Percentiles rank a stretch among this genome's conserved stretches.
phyloP scores from a whole-genome alignment of 1,140 invertebrate species.

The Ceratina calcarata region DNA sequence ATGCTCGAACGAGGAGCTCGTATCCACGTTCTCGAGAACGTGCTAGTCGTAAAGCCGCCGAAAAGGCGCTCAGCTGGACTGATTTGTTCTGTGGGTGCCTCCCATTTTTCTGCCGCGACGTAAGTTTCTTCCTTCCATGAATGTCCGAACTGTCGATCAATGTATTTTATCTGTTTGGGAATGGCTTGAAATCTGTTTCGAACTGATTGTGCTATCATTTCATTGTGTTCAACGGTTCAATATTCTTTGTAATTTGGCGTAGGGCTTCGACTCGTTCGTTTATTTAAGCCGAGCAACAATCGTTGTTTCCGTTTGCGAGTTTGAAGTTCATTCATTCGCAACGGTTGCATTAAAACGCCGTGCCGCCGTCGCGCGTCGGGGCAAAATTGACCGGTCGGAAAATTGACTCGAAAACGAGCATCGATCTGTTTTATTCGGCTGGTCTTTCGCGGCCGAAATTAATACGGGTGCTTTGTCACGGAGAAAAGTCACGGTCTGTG shows the following conservation, averaged over 20 bases:
- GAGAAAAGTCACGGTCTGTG: neutral
- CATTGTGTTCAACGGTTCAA: neutral
- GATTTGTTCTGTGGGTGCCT: too few species aligned
- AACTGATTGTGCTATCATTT: neutral
- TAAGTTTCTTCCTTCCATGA: too few species aligned
- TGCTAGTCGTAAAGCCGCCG: too few species aligned
- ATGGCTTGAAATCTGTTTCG: too few species aligned
- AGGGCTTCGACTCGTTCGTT: conserved; percentile 1
- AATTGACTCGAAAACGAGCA: neutral
- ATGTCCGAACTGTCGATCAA: too few species aligned
- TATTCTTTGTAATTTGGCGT: neutral
- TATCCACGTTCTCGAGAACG: too few species aligned
- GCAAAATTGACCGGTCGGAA: conserved; percentile 12
- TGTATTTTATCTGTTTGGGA: too few species aligned
- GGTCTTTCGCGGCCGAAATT: neutral
- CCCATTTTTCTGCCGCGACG: too few species aligned
- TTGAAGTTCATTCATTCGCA: conserved; percentile 8
- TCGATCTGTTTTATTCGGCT: conserved; percentile 2
- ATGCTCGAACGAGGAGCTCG: too few species aligned
- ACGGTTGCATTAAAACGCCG: conserved; percentile 9
- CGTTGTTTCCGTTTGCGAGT: neutral
- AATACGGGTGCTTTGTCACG: neutral
- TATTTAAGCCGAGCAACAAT: neutral
- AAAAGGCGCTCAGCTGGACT: too few species aligned
- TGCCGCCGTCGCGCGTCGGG: neutral